Evolutionary conservation across 2,888 invertebrate genomes (phyloP).

Genomic region (Phengaris arion): DNA sequence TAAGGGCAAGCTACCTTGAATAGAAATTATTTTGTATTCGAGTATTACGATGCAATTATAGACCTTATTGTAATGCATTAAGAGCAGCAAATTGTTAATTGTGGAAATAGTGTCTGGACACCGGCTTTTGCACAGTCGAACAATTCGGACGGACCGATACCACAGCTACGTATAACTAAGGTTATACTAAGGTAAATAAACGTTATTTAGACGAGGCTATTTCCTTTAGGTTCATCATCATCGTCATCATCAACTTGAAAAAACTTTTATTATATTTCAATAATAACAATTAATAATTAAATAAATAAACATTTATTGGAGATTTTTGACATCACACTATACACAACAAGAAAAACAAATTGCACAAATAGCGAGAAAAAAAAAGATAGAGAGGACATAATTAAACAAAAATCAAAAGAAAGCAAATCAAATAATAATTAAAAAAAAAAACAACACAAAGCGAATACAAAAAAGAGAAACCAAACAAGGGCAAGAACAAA

Average conservation of each 20-base stretch:
- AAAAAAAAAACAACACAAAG: no score
- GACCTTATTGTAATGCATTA: background rate
- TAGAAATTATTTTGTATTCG: background rate
- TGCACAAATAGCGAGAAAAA: no score
- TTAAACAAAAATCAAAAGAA: no score
- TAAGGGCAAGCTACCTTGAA: slow-evolving; percentile 12
- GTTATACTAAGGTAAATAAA: background rate
- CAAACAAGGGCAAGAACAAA: no score
- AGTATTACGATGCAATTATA: background rate
- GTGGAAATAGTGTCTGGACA: background rate
- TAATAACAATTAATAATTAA: no score
- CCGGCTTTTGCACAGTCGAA: slow-evolving; percentile 13
- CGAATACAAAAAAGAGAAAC: no score
- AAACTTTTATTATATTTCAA: no score
- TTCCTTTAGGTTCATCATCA: background rate
- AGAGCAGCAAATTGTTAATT: background rate
- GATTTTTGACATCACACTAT: no score
- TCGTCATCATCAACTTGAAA: background rate
- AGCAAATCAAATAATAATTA: no score
- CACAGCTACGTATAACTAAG: background rate
- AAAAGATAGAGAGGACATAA: no score
- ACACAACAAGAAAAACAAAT: no score
- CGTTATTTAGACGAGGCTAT: slow-evolving; percentile 9
- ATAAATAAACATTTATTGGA: no score
- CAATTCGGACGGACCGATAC: slow-evolving; percentile 13